Percentiles rank a stretch among this genome's conserved stretches.
These are phyloP conservation scores for Protula sp. DNA, from an alignment of 2,888 invertebrate genomes.

Conservation along the genomic window DNA sequence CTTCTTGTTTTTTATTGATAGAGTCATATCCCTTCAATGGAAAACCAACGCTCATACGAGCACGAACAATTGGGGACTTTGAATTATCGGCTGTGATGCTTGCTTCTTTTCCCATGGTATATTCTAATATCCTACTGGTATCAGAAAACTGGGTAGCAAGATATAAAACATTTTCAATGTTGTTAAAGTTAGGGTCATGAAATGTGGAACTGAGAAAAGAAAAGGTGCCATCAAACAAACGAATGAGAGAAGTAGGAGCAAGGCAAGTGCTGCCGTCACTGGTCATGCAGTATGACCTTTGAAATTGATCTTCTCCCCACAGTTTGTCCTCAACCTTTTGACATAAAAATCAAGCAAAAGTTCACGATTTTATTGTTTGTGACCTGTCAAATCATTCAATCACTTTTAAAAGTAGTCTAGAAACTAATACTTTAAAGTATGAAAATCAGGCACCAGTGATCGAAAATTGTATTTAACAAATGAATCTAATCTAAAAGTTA, in stretches of 20 bases:
- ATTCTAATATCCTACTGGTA: conserved; percentile 2
- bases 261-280: background rate
- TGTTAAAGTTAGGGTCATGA: conserved; percentile 10
- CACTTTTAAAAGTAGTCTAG: too few species aligned
- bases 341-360: too few species aligned
- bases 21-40: conserved; percentile 10
- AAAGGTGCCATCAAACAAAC: conserved; percentile 9
- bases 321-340: background rate
- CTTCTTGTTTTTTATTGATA: background rate
- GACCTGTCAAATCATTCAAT: too few species aligned
- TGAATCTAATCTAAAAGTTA: too few species aligned
- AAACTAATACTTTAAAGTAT: too few species aligned
- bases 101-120: conserved; percentile 6
- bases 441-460: too few species aligned
- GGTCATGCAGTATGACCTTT: background rate
- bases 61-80: background rate
- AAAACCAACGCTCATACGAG: conserved; percentile 4
- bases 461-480: too few species aligned
- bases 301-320: background rate
- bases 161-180: conserved; percentile 9
- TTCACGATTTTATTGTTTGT: too few species aligned
- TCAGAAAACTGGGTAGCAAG: conserved; percentile 1
- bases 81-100: background rate
- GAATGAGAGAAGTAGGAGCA: conserved; percentile 2
- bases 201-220: conserved; percentile 1